phyloP scores from a whole-genome alignment of 53 echinoderm and acorn worm species.

The Crossaster papposus region DNA sequence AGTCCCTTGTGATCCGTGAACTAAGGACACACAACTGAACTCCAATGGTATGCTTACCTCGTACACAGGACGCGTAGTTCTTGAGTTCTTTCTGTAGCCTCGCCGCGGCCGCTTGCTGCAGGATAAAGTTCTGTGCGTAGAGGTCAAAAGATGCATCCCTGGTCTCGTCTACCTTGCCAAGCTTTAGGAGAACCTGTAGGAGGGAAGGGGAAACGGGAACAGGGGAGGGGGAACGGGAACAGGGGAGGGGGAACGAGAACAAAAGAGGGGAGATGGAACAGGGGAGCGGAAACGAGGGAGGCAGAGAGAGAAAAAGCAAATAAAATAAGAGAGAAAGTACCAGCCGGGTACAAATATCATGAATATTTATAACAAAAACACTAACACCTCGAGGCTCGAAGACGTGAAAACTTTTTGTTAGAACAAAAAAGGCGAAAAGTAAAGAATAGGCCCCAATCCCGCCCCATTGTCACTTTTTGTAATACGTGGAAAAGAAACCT shows the following conservation, averaged over 20 bases:
- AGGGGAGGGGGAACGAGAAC: neutral
- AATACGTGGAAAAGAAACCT: no score
- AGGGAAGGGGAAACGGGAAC: neutral
- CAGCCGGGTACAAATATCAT: no score
- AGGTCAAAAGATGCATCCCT: slow-evolving; percentile 89
- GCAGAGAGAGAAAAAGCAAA: no score
- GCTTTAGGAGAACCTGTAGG: slow-evolving; percentile 84
- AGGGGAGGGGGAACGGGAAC: neutral
- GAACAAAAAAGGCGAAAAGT: no score
- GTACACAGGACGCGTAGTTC: slow-evolving; percentile 87
- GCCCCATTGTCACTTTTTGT: no score
- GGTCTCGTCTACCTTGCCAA: slow-evolving; percentile 96
- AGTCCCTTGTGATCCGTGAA: no score
- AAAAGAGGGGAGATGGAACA: neutral
- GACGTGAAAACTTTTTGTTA: no score
- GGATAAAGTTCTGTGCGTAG: slow-evolving; percentile 84
- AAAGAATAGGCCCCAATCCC: no score
- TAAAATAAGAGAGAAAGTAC: no score
- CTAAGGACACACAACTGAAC: neutral
- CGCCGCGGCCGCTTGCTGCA: slow-evolving; percentile 71
- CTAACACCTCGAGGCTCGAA: no score
- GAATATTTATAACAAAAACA: no score
- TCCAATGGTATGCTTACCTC: slow-evolving; percentile 63
- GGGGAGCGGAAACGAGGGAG: neutral
- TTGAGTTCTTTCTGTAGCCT: slow-evolving; percentile 92